Base-by-base conservation (phyloP, 2,797 vertebrate genomes). In the Siniperca undulata region DNA sequence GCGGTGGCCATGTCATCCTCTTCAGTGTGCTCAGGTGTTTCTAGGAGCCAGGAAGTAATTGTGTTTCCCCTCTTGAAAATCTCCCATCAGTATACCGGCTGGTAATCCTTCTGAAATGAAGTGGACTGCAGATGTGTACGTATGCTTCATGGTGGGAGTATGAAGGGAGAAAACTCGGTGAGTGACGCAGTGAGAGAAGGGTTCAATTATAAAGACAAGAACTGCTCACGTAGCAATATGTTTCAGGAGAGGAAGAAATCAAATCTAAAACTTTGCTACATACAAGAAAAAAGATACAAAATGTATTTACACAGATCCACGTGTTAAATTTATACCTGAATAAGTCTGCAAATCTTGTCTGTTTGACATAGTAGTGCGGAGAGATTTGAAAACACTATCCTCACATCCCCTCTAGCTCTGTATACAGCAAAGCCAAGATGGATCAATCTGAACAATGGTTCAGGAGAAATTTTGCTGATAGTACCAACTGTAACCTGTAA, bases 61-160 rank as follows among this genome's bases (percentile, higher is more conserved):
- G 93, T 94, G 91, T 95, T 91, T 90, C 84, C 78, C 84, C 77
- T 88, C 77, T 93, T 77, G 78, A 92, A 92, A 91, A 85, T 83
- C 83, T 87, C 84, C 91, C 77, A 86, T 74, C 83, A 76, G 82
- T 77, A n/a, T 85, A 87, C 55, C 17, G 66, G 44, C 84, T 87
- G 88, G 89, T 94, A 93, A 96, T 95, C 93, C 90, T 80, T 77
- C 68, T 85, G 80, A 93, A 94, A 94, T 93, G 76, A 95, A 88
- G 85, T 89, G 48, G 70, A 86, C 84, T 87, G 89, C 69, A 78
- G 86, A 85, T 89, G 85, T 66, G 82, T 81, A 52, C 1, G 69
- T 83, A 68, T 53, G 42, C 30, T n/a, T 65, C 42, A 2, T 73
- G 85, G 66, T 86, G 76, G 62, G 62, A 88, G 78, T 67, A 64